Conservation (phyloP, 2,113 vertebrate genomes). For the Mormoops blainvillei region DNA sequence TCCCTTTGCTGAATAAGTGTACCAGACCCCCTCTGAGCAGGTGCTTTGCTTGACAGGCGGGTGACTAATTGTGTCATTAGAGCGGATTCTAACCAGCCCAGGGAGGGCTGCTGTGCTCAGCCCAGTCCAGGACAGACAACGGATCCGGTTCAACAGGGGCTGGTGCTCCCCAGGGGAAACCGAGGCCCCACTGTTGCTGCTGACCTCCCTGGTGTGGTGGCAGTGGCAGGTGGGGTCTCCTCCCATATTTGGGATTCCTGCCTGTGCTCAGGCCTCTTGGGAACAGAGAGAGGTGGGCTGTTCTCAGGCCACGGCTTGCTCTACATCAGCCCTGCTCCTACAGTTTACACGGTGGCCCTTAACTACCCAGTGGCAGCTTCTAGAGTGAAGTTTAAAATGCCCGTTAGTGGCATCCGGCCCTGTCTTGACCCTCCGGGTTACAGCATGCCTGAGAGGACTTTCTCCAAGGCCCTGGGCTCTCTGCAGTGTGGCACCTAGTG, state of each 20-base stretch:
- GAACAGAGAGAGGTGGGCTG: rapidly evolving
- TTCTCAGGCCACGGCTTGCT: neutral
- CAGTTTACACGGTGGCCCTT: too few relatives aligned
- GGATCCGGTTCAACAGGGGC: neutral
- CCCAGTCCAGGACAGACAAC: neutral
- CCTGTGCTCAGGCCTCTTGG: neutral
- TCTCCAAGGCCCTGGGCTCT: neutral
- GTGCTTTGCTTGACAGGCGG: constrained; percentile 22
- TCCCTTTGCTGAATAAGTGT: neutral
- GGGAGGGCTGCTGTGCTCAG: neutral
- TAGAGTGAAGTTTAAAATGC: neutral
- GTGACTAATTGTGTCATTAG: constrained; percentile 39
- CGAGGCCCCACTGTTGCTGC: neutral
- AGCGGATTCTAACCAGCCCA: neutral
- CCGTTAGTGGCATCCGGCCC: neutral
- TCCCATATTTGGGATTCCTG: neutral
- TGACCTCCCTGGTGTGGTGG: rapidly evolving
- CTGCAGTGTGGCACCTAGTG: rapidly evolving
- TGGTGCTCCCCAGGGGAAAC: neutral
- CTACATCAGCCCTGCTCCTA: neutral
- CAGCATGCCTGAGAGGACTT: neutral
- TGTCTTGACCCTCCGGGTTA: neutral
- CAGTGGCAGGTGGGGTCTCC: neutral
- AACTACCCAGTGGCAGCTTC: neutral
- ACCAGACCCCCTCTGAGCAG: neutral